Evolutionary conservation across 2,888 invertebrate genomes (phyloP), one percentile per base, ranked within the genome.

Genomic region (Spodoptera exigua): DNA sequence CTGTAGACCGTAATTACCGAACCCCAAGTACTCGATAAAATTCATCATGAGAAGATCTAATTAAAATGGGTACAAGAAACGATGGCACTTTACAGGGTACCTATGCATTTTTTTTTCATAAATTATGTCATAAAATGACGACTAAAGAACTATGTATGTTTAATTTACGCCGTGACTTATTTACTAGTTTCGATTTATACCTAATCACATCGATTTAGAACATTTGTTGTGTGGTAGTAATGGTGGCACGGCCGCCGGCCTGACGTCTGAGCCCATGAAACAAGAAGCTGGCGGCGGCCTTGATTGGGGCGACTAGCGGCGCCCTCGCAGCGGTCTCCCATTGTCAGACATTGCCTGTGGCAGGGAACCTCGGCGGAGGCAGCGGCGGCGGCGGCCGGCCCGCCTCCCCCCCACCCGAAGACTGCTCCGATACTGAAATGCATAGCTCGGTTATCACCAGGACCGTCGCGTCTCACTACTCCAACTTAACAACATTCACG

Each of bases 381-480:
- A 97, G 96, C 88, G 97, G 97, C 79, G 97, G 97, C 90, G 97
- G 97, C 89, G 97, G 96, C 89, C 97, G 95, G 85, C 95, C 91
- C 85, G 93, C 95, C 91, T 95, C 95, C 90, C 96, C 97, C 91
- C 94, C 95, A 91, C 94, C 94, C 94, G 97, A 97, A 95, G 97
- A 97, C 94, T 96, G 97, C 95, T 98, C 98, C 92, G 97, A 98
- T 92, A 97, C 97, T 96, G 97, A 95, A 93, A 89, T 39, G 11
- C 51, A 61, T 13, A 74, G 55, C 53, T 47, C 27, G 27, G 62
- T 65, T 68, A 70, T 47, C 51, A 35, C 37, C 3, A 39, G 13
- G 14, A 46, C 17, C 32, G 18, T 40, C n/a, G n/a, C 5, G 4
- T 16, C 49, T 39, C 36, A 13, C 10, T 46, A 16, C 4, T 36